These are phyloP conservation scores for Drosophila nr. fundita DNA, from an alignment of 2,888 invertebrate species.

Conservation along the genomic window DNA sequence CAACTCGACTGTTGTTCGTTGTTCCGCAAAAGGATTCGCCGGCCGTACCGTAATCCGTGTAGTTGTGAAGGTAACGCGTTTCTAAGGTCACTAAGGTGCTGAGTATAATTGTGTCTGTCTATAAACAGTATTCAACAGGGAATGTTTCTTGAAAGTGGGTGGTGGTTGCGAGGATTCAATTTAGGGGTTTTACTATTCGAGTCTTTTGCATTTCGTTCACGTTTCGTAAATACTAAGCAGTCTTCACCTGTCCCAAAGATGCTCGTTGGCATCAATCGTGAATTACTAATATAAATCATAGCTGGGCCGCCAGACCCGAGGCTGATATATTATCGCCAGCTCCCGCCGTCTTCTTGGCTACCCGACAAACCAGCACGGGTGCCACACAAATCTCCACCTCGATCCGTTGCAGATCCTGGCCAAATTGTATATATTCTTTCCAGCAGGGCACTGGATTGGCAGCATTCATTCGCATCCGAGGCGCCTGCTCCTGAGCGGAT, in stretches of 20 bases:
- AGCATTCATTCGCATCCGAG: constrained; percentile 88
- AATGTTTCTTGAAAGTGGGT: constrained; percentile 47
- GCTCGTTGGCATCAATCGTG: constrained; percentile 26
- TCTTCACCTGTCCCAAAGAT: constrained; percentile 53
- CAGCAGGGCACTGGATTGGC: constrained; percentile 93
- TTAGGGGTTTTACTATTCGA: constrained; percentile 45
- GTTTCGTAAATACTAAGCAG: constrained; percentile 61
- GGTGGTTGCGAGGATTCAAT: constrained; percentile 25
- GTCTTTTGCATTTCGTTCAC: constrained; percentile 56
- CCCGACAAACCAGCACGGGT: constrained; percentile 93
- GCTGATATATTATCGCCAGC: constrained; percentile 95
- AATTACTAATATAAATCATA: constrained; percentile 63
- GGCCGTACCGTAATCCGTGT: constrained; percentile 28
- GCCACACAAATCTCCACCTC: constrained; percentile 90
- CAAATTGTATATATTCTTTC: constrained; percentile 87
- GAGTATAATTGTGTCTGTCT: constrained; percentile 42
- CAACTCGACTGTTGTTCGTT: constrained; percentile 53
- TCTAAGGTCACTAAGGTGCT: constrained; percentile 79
- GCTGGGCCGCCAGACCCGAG: constrained; percentile 92
- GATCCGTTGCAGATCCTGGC: constrained; percentile 51
- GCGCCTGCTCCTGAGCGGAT: constrained; percentile 86
- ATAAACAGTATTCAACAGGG: constrained; percentile 58
- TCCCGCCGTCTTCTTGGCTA: constrained; percentile 92
- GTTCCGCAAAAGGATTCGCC: constrained; percentile 39
- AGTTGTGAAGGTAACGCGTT: constrained; percentile 72